A percentile compares a stretch with the other conserved stretches of the same genome.
Evolutionary conservation across 1,140 invertebrate genomes (phyloP).

Genomic region (Drosophila repleta): DNA sequence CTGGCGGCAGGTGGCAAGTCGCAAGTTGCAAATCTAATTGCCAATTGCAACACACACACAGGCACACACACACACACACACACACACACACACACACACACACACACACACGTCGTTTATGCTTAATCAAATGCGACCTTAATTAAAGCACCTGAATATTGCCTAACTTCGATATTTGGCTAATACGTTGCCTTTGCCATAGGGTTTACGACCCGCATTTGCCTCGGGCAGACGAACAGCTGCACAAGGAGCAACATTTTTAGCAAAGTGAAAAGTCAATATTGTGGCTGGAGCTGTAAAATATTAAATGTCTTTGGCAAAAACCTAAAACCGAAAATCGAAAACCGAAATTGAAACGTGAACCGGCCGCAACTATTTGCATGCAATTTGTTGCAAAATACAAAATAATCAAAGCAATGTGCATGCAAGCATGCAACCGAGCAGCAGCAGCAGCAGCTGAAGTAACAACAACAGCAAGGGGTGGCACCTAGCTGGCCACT

Average conservation of each 20-base stretch:
- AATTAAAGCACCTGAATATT: slow-evolving; percentile 36
- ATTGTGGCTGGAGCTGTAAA: slow-evolving; percentile 69
- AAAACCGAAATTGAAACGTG: slow-evolving; percentile 1
- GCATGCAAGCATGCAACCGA: slow-evolving; percentile 55
- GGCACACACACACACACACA: slow-evolving; percentile 47
- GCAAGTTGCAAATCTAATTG: slow-evolving; percentile 22
- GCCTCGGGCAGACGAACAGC: slow-evolving; percentile 7
- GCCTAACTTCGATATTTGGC: slow-evolving; percentile 28
- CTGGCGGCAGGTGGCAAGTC: slow-evolving; percentile 29
- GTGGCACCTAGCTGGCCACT: slow-evolving; percentile 48
- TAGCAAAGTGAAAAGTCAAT: slow-evolving; percentile 70
- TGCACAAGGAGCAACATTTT: neutral
- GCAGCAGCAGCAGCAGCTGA: neutral
- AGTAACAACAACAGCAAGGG: neutral
- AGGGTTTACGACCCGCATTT: slow-evolving; percentile 1
- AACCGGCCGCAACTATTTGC: slow-evolving; percentile 66
- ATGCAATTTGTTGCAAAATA: slow-evolving; percentile 76
- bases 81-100: slow-evolving; percentile 47
- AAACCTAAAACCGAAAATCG: neutral
- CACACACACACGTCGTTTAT: slow-evolving; percentile 37
- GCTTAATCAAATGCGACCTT: slow-evolving; percentile 38
- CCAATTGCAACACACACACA: slow-evolving; percentile 30
- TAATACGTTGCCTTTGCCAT: neutral
- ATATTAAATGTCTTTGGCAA: slow-evolving; percentile 69
- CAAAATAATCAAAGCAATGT: slow-evolving; percentile 80